These are phyloP conservation scores for Alcis repandata DNA, from an alignment of 2,888 invertebrate genomes.

Conservation along the genomic window DNA sequence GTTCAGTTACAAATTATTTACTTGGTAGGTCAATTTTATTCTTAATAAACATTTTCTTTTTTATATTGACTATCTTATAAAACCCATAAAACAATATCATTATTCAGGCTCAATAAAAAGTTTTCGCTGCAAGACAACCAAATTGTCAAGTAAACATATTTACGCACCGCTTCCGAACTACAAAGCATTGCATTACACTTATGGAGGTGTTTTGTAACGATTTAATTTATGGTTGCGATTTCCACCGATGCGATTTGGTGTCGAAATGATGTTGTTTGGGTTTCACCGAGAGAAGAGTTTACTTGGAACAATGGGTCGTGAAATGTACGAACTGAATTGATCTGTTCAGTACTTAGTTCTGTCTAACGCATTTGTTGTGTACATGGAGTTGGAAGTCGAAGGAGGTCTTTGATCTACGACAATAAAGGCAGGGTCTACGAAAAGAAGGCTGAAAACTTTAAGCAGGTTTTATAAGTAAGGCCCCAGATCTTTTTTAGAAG, in stretches of 20 bases:
- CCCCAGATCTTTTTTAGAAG: too few species aligned
- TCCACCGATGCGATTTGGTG: constrained; percentile 44
- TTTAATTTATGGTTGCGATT: constrained; percentile 53
- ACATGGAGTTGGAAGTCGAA: too few species aligned
- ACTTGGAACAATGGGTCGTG: constrained; percentile 11
- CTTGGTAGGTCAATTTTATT: too few species aligned
- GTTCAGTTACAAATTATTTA: neutral
- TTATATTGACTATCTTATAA: too few species aligned
- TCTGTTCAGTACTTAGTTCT: neutral
- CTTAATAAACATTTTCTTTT: too few species aligned
- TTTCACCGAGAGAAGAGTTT: constrained; percentile 36
- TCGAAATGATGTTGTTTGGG: constrained; percentile 46
- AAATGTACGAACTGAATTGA: neutral
- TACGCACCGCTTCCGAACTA: constrained; percentile 8
- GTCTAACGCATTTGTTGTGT: too few species aligned
- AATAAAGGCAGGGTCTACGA: too few species aligned
- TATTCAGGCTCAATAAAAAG: too few species aligned
- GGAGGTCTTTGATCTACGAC: too few species aligned
- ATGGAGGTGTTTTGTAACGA: constrained; percentile 46
- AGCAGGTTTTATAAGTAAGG: too few species aligned
- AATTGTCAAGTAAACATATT: constrained; percentile 3
- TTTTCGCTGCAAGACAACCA: neutral
- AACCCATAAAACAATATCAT: too few species aligned
- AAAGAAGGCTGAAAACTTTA: too few species aligned
- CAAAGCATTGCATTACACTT: constrained; percentile 45